Evolutionary conservation across 2,113 vertebrate genomes (phyloP).

Genomic region (Pterophyllum scalare): DNA sequence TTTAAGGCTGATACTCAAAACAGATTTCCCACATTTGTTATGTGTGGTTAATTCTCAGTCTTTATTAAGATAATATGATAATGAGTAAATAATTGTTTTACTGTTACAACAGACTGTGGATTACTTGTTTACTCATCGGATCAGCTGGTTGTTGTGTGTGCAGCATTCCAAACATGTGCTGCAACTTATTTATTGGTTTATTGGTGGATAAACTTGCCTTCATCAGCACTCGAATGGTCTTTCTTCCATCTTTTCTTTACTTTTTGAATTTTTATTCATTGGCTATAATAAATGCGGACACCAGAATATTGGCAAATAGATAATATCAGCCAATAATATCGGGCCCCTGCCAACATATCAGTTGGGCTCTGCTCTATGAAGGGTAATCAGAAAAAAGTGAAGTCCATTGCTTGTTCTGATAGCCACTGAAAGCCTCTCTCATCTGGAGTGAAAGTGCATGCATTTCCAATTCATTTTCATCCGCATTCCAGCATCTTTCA

Average conservation of each 20-base stretch:
- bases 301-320: background rate
- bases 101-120: background rate
- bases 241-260: background rate
- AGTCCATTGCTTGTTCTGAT: background rate
- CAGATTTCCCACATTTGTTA: no score
- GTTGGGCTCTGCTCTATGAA: background rate
- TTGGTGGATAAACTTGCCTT: background rate
- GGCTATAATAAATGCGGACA: background rate
- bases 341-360: background rate
- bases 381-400: background rate
- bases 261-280: background rate
- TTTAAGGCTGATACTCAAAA: no score
- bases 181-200: background rate
- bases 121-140: background rate
- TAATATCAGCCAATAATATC: background rate
- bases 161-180: no score
- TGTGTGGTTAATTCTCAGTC: background rate
- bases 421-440: background rate
- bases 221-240: background rate
- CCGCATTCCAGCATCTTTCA: slow-evolving; percentile 13
- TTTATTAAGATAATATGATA: background rate
- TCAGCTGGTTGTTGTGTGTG: background rate
- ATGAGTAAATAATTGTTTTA: no score
- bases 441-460: background rate
- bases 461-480: background rate